A percentile compares a stretch with the other conserved stretches of the same genome.
These are phyloP conservation scores for Setipinna tenuifilis DNA, from an alignment of 2,797 vertebrate species.

Conservation along the genomic window DNA sequence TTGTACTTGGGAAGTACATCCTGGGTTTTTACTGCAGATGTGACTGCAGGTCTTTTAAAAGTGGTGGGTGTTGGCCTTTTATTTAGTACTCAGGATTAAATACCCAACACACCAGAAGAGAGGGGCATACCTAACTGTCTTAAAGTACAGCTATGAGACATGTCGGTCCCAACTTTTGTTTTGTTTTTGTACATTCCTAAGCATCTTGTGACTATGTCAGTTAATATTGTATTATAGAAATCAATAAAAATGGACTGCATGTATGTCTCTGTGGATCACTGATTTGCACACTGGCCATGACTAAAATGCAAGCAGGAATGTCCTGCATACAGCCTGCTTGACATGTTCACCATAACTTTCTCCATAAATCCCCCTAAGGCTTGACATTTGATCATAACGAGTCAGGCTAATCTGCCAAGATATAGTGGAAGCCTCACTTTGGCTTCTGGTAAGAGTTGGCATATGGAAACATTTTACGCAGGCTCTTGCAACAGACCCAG, in stretches of 20 bases:
- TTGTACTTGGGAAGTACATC: neutral
- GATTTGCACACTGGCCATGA: neutral
- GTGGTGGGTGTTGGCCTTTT: neutral
- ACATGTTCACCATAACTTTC: neutral
- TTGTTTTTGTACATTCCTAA: too few species aligned
- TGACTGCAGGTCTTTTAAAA: neutral
- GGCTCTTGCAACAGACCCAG: conserved; percentile 1
- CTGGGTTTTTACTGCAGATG: neutral
- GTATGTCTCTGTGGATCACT: neutral
- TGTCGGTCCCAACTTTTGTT: neutral
- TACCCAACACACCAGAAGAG: neutral
- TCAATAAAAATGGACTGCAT: neutral
- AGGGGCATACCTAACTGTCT: neutral
- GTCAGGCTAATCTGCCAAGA: neutral
- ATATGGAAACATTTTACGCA: conserved; percentile 3
- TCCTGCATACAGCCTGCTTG: neutral
- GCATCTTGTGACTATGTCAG: neutral
- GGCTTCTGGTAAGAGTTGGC: neutral
- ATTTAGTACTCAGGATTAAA: neutral
- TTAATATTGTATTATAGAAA: neutral
- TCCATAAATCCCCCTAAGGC: neutral
- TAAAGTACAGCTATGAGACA: neutral
- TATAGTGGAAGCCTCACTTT: neutral
- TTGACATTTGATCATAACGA: neutral
- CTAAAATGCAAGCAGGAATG: neutral